phyloP scores from a whole-genome alignment of 2,113 vertebrate genomes.

The Hippocampus mohnikei region DNA sequence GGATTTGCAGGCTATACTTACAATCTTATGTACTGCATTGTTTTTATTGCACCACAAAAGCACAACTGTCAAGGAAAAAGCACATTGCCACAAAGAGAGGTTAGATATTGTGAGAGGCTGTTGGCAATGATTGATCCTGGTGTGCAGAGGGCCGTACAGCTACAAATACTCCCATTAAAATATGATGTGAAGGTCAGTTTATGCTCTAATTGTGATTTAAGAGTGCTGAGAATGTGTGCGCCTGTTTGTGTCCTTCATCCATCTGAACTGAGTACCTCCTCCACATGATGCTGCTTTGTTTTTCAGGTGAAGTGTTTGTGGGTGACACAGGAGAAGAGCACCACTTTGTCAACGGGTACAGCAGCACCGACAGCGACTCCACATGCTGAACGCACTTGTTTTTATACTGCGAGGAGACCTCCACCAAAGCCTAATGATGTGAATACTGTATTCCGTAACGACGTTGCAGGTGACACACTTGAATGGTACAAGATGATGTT shows the following conservation, averaged over 20 bases:
- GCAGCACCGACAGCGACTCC: slow-evolving; percentile 63
- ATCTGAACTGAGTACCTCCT: neutral
- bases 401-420: neutral
- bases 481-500: neutral
- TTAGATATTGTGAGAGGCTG: neutral
- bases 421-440: neutral
- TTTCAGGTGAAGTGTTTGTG: slow-evolving; percentile 48
- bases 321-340: slow-evolving; percentile 44
- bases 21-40: no score
- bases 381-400: neutral
- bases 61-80: no score
- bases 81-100: no score
- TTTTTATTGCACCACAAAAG: no score
- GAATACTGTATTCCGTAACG: neutral
- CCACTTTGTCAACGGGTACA: slow-evolving; percentile 42
- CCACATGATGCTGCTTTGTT: neutral
- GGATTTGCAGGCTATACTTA: no score
- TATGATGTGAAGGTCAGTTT: neutral
- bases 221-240: neutral
- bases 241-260: neutral
- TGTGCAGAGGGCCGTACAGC: neutral
- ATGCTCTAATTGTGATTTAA: neutral
- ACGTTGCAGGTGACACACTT: neutral
- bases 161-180: neutral
- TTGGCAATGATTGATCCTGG: neutral